Evolutionary conservation across 2,113 vertebrate genomes (phyloP).

Genomic region (Agelaius tricolor): DNA sequence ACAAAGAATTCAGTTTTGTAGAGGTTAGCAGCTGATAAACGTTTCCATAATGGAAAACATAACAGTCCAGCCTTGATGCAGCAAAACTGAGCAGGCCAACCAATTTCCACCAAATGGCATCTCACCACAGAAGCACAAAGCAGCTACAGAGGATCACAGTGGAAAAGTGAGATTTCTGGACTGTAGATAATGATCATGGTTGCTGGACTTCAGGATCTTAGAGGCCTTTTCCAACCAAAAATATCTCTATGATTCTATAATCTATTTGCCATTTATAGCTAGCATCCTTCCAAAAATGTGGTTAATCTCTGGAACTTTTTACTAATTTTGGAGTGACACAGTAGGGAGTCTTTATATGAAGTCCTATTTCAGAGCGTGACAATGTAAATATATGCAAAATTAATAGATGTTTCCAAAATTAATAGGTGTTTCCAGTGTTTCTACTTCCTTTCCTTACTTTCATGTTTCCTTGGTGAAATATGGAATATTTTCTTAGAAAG

Average conservation of each 20-base stretch:
- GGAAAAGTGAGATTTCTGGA: background rate
- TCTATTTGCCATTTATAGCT: background rate
- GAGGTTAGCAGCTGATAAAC: fast-evolving
- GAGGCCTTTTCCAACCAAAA: background rate
- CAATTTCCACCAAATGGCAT: background rate
- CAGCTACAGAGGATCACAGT: background rate
- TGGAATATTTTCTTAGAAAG: background rate
- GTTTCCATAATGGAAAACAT: background rate
- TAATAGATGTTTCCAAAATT: background rate
- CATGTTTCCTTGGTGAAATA: background rate
- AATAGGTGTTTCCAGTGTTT: background rate
- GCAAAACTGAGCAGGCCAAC: background rate
- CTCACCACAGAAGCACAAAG: background rate
- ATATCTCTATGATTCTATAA: background rate
- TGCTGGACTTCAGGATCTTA: background rate
- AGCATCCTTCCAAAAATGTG: background rate
- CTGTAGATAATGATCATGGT: too few species aligned
- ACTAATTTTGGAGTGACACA: background rate
- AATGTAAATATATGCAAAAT: background rate
- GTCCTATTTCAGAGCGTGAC: background rate
- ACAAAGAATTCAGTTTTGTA: background rate
- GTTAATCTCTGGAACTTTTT: background rate
- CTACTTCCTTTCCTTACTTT: background rate
- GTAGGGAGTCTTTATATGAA: background rate
- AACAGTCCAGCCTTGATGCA: background rate